A percentile compares a stretch with the other conserved stretches of the same genome.
Conservation (phyloP, 2,113 vertebrate species). For the Polypterus bichir region DNA sequence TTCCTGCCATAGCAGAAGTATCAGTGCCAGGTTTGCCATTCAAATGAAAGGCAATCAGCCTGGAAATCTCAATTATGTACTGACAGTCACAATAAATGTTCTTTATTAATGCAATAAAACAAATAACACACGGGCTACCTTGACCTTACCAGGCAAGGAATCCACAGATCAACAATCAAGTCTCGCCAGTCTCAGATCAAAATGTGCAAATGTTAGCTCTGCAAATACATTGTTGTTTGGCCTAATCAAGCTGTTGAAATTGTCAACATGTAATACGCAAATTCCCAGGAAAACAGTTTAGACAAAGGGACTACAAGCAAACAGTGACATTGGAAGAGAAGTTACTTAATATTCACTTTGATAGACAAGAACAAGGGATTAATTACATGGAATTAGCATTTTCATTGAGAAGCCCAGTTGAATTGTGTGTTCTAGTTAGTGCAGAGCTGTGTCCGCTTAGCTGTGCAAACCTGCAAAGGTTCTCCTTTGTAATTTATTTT, state of each 20-base stretch:
- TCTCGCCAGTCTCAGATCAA: too few species aligned
- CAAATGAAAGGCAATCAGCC: too few species aligned
- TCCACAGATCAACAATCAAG: too few species aligned
- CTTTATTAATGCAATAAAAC: too few species aligned
- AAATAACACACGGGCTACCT: too few species aligned
- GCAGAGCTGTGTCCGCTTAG: slow-evolving; percentile 27
- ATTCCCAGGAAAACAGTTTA: slow-evolving; percentile 22
- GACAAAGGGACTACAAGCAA: slow-evolving; percentile 37
- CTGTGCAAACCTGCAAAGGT: too few species aligned
- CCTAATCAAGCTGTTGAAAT: slow-evolving; percentile 14
- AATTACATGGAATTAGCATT: slow-evolving; percentile 38
- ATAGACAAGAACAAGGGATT: slow-evolving; percentile 45
- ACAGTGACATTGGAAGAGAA: slow-evolving; percentile 41
- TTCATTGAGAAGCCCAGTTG: slow-evolving; percentile 28
- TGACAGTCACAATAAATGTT: too few species aligned
- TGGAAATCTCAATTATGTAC: too few species aligned
- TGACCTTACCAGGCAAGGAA: too few species aligned
- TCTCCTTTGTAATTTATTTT: too few species aligned
- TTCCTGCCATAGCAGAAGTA: too few species aligned
- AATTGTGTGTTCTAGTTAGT: slow-evolving; percentile 27
- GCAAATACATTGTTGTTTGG: neutral
- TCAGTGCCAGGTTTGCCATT: too few species aligned
- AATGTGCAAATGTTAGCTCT: neutral
- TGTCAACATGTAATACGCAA: slow-evolving; percentile 23
- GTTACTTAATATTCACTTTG: slow-evolving; percentile 53